A percentile compares a stretch with the other conserved stretches of the same genome.
Conservation (phyloP, 2,888 invertebrate genomes). For the Dendrolimus pini region DNA sequence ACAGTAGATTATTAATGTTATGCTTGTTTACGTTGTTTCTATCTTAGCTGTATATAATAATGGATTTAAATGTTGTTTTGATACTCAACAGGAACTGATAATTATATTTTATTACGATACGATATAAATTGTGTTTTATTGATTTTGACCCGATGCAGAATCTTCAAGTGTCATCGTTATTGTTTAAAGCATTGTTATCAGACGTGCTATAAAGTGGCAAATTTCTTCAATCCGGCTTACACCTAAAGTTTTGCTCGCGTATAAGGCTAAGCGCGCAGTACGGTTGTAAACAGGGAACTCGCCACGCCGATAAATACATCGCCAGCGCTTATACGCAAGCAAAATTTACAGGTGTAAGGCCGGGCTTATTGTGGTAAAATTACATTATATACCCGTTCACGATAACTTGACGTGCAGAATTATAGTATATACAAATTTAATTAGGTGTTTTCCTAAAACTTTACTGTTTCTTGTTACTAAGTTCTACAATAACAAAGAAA, state of each 20-base stretch:
- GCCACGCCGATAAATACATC: too few species aligned
- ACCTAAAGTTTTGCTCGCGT: too few species aligned
- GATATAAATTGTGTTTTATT: constrained; percentile 23
- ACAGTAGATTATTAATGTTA: constrained; percentile 5
- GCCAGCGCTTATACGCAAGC: too few species aligned
- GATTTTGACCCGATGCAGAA: constrained; percentile 1
- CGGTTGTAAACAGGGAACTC: too few species aligned
- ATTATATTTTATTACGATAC: constrained; percentile 63
- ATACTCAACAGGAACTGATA: constrained; percentile 75
- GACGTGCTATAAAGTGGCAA: not conserved
- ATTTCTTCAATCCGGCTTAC: not conserved
- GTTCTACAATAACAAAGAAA: too few species aligned
- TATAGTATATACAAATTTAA: too few species aligned
- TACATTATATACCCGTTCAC: too few species aligned
- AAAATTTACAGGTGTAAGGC: too few species aligned
- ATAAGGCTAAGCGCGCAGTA: not conserved
- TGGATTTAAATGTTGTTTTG: constrained; percentile 60
- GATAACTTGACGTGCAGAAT: too few species aligned
- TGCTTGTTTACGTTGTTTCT: not conserved
- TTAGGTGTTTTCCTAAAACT: too few species aligned
- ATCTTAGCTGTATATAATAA: constrained; percentile 38
- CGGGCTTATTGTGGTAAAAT: too few species aligned
- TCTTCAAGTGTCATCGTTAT: not conserved
- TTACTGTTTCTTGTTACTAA: too few species aligned
- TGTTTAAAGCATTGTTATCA: not conserved